Conservation (phyloP, 2,797 vertebrate species). For the Eulemur rubriventer region DNA sequence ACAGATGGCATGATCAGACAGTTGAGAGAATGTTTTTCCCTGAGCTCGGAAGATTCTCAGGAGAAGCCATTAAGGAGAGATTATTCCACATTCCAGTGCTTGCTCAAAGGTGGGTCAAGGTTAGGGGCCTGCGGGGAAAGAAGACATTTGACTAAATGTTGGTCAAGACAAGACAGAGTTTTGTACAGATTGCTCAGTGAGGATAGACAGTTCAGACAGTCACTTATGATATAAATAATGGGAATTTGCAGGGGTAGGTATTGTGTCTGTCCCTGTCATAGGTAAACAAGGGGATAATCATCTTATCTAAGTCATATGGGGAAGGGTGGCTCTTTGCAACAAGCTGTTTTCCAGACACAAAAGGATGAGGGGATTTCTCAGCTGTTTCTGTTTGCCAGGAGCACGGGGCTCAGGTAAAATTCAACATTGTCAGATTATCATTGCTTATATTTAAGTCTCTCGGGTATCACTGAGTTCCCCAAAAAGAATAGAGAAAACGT, state of each 20-base stretch:
- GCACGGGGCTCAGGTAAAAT: background rate
- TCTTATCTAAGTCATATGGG: background rate
- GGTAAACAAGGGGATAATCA: background rate
- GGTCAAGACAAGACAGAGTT: background rate
- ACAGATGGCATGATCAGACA: background rate
- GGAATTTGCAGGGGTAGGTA: background rate
- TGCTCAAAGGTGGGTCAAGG: background rate
- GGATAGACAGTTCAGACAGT: background rate
- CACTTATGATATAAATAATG: background rate
- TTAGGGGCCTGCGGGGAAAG: background rate
- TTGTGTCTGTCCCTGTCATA: background rate
- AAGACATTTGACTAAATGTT: background rate
- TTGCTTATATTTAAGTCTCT: slow-evolving; percentile 19
- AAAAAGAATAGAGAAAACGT: background rate
- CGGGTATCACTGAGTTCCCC: background rate
- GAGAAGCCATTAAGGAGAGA: background rate
- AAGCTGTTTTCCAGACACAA: background rate
- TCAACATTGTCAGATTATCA: background rate
- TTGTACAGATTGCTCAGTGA: background rate
- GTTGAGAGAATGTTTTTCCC: background rate
- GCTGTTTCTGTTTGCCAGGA: background rate
- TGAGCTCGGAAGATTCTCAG: background rate
- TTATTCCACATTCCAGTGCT: background rate
- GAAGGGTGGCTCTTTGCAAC: background rate
- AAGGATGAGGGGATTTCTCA: background rate